These are phyloP conservation scores for Amblyopsis hoosieri DNA, from an alignment of 2,797 vertebrate genomes.

Conservation along the genomic window DNA sequence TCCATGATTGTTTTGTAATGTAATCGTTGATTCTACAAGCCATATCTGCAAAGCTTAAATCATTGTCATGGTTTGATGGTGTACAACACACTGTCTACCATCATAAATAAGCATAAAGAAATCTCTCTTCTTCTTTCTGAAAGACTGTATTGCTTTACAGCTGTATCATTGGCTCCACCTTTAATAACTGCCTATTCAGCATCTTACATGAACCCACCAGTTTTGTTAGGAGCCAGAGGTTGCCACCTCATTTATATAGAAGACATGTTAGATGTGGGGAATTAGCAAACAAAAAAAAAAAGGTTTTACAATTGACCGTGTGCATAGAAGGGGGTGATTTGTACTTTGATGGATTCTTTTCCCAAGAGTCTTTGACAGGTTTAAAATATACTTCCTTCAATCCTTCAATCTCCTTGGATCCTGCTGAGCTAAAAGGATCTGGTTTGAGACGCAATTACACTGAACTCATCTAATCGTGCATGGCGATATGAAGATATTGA, in stretches of 20 bases:
- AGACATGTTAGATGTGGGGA: not conserved
- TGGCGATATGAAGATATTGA: too few species aligned
- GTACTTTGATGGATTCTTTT: constrained; percentile 13
- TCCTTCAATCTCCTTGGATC: not conserved
- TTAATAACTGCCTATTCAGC: not conserved
- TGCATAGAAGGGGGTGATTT: not conserved
- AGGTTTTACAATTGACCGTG: not conserved
- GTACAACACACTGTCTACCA: too few species aligned
- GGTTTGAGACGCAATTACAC: not conserved
- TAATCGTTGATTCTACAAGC: too few species aligned
- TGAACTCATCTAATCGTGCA: not conserved
- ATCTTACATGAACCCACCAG: too few species aligned
- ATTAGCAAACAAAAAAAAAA: not conserved
- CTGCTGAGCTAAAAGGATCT: not conserved
- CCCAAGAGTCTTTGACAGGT: constrained; percentile 7
- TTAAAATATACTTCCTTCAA: not conserved
- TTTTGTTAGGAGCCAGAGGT: too few species aligned
- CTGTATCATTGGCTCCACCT: not conserved
- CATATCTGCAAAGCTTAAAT: too few species aligned
- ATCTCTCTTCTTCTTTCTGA: not conserved
- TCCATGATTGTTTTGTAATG: too few species aligned
- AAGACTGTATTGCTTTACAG: not conserved
- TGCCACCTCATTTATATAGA: too few species aligned
- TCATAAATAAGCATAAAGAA: not conserved
- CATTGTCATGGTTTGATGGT: too few species aligned